A percentile compares a stretch with the other conserved stretches of the same genome.
Evolutionary conservation across 2,113 vertebrate species (phyloP).

Genomic region (Platichthys stellatus): DNA sequence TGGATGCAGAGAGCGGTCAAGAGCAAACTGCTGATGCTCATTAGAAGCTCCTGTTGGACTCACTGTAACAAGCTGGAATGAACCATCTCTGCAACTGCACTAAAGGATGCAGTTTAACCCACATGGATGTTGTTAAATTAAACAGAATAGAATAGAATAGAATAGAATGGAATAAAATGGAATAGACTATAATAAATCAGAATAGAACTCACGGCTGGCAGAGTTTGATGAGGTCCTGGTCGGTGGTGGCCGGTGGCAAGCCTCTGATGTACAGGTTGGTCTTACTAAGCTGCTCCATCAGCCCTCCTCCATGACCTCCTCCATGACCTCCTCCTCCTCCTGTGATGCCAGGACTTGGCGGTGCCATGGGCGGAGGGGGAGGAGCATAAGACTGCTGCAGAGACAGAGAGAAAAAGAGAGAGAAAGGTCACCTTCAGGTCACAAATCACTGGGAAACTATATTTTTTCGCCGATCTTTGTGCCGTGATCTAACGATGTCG

Average conservation of each 20-base stretch:
- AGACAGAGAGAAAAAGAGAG: conserved; percentile 28
- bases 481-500: background rate
- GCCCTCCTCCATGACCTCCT: conserved; percentile 84
- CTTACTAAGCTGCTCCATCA: conserved; percentile 97
- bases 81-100: no score
- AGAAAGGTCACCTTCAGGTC: conserved; percentile 10
- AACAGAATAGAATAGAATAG: conserved; percentile 14
- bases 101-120: background rate
- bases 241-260: conserved; percentile 90
- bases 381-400: conserved; percentile 96
- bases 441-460: background rate
- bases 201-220: conserved; percentile 82
- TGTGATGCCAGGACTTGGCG: conserved; percentile 96
- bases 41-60: no score
- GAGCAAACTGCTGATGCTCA: no score
- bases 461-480: background rate
- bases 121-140: background rate
- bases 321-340: conserved; percentile 81
- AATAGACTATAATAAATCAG: background rate
- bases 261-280: conserved; percentile 99
- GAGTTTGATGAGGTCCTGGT: conserved; percentile 86
- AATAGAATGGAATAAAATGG: no score
- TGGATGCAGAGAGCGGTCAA: no score
- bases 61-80: no score
- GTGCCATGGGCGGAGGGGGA: conserved; percentile 96